Evolutionary conservation across 2,797 vertebrate genomes (phyloP).

Genomic region (Gadopsis marmoratus): DNA sequence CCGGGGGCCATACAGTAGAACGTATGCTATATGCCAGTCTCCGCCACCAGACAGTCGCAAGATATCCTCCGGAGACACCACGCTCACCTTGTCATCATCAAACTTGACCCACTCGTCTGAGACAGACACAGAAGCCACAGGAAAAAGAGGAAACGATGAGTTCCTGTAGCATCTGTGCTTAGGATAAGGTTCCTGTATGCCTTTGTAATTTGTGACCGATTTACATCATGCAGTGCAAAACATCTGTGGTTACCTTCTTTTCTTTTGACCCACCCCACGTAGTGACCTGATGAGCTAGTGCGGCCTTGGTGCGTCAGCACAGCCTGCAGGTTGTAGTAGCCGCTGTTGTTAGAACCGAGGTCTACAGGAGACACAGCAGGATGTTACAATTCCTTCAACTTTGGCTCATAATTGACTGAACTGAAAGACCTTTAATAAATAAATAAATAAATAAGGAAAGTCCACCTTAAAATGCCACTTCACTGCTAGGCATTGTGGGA

Average conservation of each 20-base stretch:
- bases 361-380: slow-evolving; percentile 79
- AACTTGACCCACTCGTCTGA: slow-evolving; percentile 99
- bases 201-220: not conserved
- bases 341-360: slow-evolving; percentile 96
- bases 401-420: not conserved
- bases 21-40: slow-evolving; percentile 99
- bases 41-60: slow-evolving; percentile 96
- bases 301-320: slow-evolving; percentile 98
- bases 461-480: too few species aligned
- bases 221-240: not conserved
- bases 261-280: slow-evolving; percentile 98
- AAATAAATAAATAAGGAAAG: not conserved
- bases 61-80: slow-evolving; percentile 97
- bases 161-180: slow-evolving; percentile 15
- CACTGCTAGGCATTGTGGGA: not conserved
- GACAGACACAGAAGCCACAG: slow-evolving; percentile 28
- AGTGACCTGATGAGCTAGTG: slow-evolving; percentile 98
- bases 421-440: too few species aligned
- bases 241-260: slow-evolving; percentile 91
- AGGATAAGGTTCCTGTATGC: not conserved
- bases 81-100: slow-evolving; percentile 98
- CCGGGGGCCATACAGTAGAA: slow-evolving; percentile 96
- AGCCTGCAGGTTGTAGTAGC: slow-evolving; percentile 97
- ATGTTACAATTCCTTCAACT: not conserved
- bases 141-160: slow-evolving; percentile 18